phyloP scores from a whole-genome alignment of 2,888 invertebrate species.

The Lasioglossum zephyrum region DNA sequence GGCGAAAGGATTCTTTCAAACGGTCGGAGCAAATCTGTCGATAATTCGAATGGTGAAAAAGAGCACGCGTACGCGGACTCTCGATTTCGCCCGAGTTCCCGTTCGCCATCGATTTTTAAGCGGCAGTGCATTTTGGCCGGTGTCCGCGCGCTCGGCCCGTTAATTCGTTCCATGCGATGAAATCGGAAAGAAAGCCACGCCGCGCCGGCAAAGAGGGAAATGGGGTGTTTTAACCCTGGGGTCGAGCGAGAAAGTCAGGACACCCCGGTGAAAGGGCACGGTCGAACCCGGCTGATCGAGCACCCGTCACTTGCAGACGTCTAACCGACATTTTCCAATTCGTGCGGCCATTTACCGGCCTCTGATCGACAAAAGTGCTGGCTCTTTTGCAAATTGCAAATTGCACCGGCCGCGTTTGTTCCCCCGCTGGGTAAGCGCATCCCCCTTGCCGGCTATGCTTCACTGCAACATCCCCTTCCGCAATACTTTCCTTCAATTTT shows the following conservation, averaged over 20 bases:
- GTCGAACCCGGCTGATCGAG: conserved; percentile 61
- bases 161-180: conserved; percentile 33
- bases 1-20: not conserved
- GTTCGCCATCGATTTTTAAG: not conserved
- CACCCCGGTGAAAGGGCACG: conserved; percentile 52
- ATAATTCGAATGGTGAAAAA: conserved; percentile 9
- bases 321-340: conserved; percentile 66
- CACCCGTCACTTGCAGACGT: conserved; percentile 65
- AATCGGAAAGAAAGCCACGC: conserved; percentile 23
- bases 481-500: conserved; percentile 46
- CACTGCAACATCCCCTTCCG: not conserved
- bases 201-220: not conserved
- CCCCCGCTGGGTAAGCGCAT: conserved; percentile 23
- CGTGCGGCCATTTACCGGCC: conserved; percentile 58
- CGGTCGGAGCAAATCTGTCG: not conserved
- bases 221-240: conserved; percentile 13
- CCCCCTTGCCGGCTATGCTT: not conserved
- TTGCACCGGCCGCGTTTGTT: conserved; percentile 28
- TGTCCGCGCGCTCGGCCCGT: not conserved
- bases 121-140: not conserved
- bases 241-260: conserved; percentile 29
- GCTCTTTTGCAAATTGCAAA: conserved; percentile 68
- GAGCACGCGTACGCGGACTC: not conserved
- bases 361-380: conserved; percentile 59
- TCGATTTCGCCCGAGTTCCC: conserved; percentile 14